Percentiles rank a stretch among this genome's conserved stretches.
These are phyloP conservation scores for Electrona antarctica DNA, from an alignment of 2,113 vertebrate genomes.

Conservation along the genomic window DNA sequence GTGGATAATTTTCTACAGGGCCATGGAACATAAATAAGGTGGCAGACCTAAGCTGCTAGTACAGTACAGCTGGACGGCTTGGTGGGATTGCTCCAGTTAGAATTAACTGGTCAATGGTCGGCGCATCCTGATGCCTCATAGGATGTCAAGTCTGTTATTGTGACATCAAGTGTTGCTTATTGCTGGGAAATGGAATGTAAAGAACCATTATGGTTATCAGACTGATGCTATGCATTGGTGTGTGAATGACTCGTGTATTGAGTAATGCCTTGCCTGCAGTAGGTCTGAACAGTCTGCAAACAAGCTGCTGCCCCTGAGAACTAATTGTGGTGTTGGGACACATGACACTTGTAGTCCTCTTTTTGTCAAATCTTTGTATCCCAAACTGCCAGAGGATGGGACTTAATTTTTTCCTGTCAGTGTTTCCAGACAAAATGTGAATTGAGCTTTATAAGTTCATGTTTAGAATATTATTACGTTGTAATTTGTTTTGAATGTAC, in stretches of 20 bases:
- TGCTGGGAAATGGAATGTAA: background rate
- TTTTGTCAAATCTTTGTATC: background rate
- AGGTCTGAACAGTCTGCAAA: background rate
- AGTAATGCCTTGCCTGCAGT: conserved; percentile 10
- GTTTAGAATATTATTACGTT: conserved; percentile 4
- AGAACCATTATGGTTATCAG: background rate
- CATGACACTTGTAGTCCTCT: background rate
- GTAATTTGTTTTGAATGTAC: conserved; percentile 12
- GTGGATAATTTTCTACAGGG: conserved; percentile 1
- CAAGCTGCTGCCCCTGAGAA: background rate
- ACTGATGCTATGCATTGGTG: conserved; percentile 7
- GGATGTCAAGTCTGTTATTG: background rate
- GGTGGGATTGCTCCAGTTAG: conserved; percentile 16
- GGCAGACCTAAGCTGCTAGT: conserved; percentile 5
- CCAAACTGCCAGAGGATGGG: conserved; percentile 1
- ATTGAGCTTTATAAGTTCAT: conserved; percentile 4
- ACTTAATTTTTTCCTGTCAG: conserved; percentile 2
- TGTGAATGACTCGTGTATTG: conserved; percentile 14
- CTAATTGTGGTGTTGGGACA: background rate
- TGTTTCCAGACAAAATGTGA: conserved; percentile 5
- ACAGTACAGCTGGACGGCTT: background rate
- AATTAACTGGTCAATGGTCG: conserved; percentile 6
- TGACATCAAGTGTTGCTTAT: background rate
- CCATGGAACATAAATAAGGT: background rate
- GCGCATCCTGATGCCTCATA: background rate